Evolutionary conservation across 2,113 vertebrate genomes (phyloP), one percentile per base, ranked within the genome.

Genomic region (Cranoglanis bouderius): DNA sequence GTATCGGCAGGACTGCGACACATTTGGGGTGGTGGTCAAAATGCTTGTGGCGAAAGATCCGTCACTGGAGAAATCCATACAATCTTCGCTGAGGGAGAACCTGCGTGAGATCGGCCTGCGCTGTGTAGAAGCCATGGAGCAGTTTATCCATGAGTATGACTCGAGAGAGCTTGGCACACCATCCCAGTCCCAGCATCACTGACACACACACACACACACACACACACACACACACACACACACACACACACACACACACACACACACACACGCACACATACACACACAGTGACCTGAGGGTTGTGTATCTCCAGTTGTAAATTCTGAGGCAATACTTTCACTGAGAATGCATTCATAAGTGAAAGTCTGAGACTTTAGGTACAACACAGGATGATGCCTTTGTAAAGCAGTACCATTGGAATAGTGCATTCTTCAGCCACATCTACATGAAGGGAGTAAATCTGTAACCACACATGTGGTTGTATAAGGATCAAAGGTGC

Each of bases 21-120:
- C 93, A 65, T 95, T 96, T 38, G 94, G 94, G n/a, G 88, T 94
- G 8, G 95, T 96, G 90, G 94, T 93, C 84, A 95, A 94, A 91
- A 95, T 95, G 95, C 93, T 96, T n/a, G 95, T 96, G 14, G 90
- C 92, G 16, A 96, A 96, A 89, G 95, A 96, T 90, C 94, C 92
- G 1, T 92, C 94, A 3, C 88, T 95, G 92, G 94, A 94, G 91
- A 53, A 8, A 4, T 19, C 92, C 49, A 95, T 96, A 65, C 94
- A 96, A 92, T 84, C 89, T 0, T 94, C 95, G 0, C 93, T 96
- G 88, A 92, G 92, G 88, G 91, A 95, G 87, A 96, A 96, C 91
- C 92, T 96, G 87, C 85, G 86, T 82, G 95, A 95, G 83, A 95
- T 95, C 1, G 94, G 94, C 40, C 85, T 90, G 85, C 95, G 94